Evolutionary conservation across 1,140 invertebrate genomes (phyloP), one percentile per base, ranked within the genome.

Genomic region (Penaeus japonicus): DNA sequence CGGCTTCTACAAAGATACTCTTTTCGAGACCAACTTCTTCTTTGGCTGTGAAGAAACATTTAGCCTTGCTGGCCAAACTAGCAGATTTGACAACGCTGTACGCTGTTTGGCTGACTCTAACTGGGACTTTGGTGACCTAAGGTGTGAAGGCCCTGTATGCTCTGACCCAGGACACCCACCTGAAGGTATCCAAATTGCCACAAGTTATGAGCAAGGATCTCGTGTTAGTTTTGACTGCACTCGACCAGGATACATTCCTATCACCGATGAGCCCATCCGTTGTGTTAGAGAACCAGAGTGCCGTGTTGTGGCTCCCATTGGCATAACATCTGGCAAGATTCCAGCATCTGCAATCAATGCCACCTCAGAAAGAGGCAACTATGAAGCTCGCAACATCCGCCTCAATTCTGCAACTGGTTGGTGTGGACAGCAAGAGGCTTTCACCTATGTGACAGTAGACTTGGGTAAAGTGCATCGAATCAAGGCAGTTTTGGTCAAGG

Each of bases 281-380:
- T 99, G 98, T 92, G 95, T 97, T 2, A 93, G 97, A 88, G 97
- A 98, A 92, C 97, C 98, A 0, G 97, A 98, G 93, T 99, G 98
- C 92, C 96, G 96, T 93, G 96, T 99, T 0, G 96, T 98, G 24
- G 96, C 95, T 92, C 98, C 98, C 1, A 93, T 99, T 70, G 98
- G 98, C 75, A 93, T 99, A 55, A 95, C 97, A 27, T 98, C 97
- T 32, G 98, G 98, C 82, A 94, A 94, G 91, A 98, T 99, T 90
- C 97, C 98, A 0, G 97, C 99, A 92, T 96, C 96, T 18, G 97
- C 97, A n/a, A 98, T 99, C 79, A 98, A 99, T 92, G 97, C 98
- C 7, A 99, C 97, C 0, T 97, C 97, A 5, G 96, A 98, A 93
- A 94, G 94, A 91, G 96, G 96, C 83, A 98, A 98, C 91, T 98